These are phyloP conservation scores for Ceratina calcarata DNA, from an alignment of 1,140 invertebrate genomes.

Conservation along the genomic window DNA sequence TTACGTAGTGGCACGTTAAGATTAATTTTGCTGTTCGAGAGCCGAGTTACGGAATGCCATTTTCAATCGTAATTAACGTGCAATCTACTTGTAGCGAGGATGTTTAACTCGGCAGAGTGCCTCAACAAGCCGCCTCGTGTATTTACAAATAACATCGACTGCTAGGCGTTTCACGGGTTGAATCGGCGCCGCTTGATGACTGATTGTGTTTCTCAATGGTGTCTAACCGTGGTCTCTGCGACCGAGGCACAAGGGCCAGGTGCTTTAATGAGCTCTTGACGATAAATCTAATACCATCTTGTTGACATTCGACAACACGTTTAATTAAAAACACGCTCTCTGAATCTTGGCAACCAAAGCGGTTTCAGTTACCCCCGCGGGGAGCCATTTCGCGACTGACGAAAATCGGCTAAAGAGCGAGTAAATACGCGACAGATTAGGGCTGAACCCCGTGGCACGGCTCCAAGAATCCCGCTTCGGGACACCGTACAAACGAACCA, in stretches of 20 bases:
- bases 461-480: neutral
- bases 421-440: neutral
- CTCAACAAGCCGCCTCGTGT: conserved; percentile 3
- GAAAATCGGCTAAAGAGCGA: neutral
- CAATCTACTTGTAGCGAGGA: too few relatives aligned
- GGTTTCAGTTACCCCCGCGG: neutral
- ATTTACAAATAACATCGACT: conserved; percentile 14
- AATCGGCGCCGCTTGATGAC: conserved; percentile 9
- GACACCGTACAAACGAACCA: neutral
- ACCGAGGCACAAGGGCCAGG: too few relatives aligned
- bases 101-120: neutral
- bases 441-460: neutral
- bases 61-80: conserved; percentile 18
- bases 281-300: conserved; percentile 13
- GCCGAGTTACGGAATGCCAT: too few relatives aligned
- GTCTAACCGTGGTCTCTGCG: neutral
- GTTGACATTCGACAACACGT: neutral
- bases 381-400: neutral
- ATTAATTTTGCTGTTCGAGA: too few relatives aligned
- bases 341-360: neutral
- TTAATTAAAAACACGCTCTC: neutral
- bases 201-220: conserved; percentile 25
- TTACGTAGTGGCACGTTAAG: too few relatives aligned
- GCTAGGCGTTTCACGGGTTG: neutral
- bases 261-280: neutral